These are phyloP conservation scores for Luffia ferchaultella DNA, from an alignment of 2,888 invertebrate species.

Conservation along the genomic window DNA sequence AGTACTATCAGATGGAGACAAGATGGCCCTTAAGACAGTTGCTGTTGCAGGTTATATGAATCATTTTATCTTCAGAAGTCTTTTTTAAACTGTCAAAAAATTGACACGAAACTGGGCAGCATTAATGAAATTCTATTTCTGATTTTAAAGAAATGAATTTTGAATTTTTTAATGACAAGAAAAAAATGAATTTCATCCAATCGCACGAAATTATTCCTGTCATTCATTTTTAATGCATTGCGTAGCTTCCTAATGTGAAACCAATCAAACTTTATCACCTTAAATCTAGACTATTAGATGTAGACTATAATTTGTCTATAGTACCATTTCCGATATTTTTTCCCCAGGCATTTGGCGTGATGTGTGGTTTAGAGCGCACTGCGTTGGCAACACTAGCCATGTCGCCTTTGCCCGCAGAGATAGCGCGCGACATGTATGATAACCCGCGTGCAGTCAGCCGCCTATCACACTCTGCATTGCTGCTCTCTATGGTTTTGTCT, in stretches of 20 bases:
- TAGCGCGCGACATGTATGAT: slow-evolving; percentile 85
- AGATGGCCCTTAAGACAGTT: slow-evolving; percentile 86
- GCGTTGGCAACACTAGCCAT: slow-evolving; percentile 84
- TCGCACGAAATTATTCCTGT: no score
- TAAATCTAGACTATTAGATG: no score
- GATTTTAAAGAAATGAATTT: not conserved
- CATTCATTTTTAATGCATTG: no score
- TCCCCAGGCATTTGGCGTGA: slow-evolving; percentile 81
- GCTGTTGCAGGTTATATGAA: slow-evolving; percentile 66
- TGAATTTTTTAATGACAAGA: not conserved
- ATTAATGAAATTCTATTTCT: not conserved
- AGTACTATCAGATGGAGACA: slow-evolving; percentile 97
- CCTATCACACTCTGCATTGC: slow-evolving; percentile 81
- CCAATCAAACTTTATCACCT: no score
- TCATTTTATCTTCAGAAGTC: no score
- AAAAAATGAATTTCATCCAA: no score
- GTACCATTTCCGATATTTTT: no score
- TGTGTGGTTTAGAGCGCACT: slow-evolving; percentile 85
- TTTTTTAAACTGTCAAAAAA: no score
- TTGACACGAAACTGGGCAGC: no score
- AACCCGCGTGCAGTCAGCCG: slow-evolving; percentile 81
- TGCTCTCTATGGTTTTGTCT: slow-evolving; percentile 89
- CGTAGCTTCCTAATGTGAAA: no score
- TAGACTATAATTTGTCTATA: no score
- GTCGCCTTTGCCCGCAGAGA: slow-evolving; percentile 89